phyloP scores from a whole-genome alignment of 2,797 vertebrate species.

The Benthosema pterotum region DNA sequence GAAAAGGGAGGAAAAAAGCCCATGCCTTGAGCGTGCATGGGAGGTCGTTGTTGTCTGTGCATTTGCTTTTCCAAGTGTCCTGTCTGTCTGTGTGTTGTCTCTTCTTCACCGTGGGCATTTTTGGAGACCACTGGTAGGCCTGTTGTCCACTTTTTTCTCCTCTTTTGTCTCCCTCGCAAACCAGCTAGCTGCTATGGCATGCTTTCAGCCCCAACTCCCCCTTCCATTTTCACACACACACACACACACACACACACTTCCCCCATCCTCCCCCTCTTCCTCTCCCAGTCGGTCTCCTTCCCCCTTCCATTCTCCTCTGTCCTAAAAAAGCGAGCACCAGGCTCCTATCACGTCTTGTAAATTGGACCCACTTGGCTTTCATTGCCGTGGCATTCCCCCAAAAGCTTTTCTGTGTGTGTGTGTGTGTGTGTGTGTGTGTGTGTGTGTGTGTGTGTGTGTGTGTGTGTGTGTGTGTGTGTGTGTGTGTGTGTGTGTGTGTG shows the following conservation, averaged over 20 bases:
- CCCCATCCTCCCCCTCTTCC: constrained; percentile 47
- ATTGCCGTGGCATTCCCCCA: constrained; percentile 6
- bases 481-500: neutral
- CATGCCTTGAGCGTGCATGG: too few species aligned
- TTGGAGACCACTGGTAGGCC: constrained; percentile 40
- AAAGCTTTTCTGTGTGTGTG: constrained; percentile 16
- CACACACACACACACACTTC: constrained; percentile 62
- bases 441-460: neutral
- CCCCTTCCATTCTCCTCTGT: constrained; percentile 55
- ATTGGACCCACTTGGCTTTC: constrained; percentile 37
- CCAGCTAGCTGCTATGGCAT: constrained; percentile 54
- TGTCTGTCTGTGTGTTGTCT: constrained; percentile 4
- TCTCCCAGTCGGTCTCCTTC: constrained; percentile 41
- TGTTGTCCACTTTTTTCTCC: constrained; percentile 33
- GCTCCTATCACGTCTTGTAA: constrained; percentile 45
- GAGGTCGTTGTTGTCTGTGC: too few species aligned
- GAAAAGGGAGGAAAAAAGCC: too few species aligned
- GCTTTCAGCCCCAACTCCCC: constrained; percentile 56
- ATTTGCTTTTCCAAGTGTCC: neutral
- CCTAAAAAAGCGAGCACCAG: constrained; percentile 47
- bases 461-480: neutral
- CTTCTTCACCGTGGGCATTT: constrained; percentile 34
- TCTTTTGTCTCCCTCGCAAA: constrained; percentile 60
- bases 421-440: neutral
- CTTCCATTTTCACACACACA: constrained; percentile 54